Evolutionary conservation across 35 echinoderm and acorn worm genomes (phyloP).

Genomic region (Apostichopus parvimensis): DNA sequence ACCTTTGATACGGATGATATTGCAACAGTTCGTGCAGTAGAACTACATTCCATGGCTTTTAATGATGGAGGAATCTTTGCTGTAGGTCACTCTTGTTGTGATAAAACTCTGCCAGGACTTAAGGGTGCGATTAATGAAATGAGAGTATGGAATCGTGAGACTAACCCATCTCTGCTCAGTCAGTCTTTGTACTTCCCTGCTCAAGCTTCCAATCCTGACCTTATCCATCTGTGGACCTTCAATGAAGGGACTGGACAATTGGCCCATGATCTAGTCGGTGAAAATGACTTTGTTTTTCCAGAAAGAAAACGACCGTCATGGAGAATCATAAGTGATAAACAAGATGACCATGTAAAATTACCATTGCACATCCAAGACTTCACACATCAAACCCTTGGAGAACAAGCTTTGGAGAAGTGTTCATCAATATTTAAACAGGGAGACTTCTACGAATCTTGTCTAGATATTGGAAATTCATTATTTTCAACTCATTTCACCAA

Average conservation of each 20-base stretch:
- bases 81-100: conserved; percentile 37
- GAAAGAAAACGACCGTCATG: conserved; percentile 58
- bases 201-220: conserved; percentile 49
- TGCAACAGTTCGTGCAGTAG: conserved; percentile 65
- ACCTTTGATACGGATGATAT: conserved; percentile 63
- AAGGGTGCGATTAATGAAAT: conserved; percentile 77
- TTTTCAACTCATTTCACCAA: conserved; percentile 66
- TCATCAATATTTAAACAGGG: conserved; percentile 59
- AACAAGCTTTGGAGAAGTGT: conserved; percentile 55
- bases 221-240: conserved; percentile 76
- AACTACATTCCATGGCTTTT: conserved; percentile 42
- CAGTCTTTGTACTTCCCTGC: conserved; percentile 62
- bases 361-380: conserved; percentile 63
- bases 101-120: conserved; percentile 18
- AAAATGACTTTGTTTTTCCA: conserved; percentile 43
- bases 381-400: conserved; percentile 46
- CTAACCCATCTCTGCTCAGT: conserved; percentile 78
- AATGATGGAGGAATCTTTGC: conserved; percentile 40
- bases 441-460: conserved; percentile 35
- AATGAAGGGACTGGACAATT: conserved; percentile 63
- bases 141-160: conserved; percentile 68
- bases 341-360: not conserved
- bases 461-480: conserved; percentile 51
- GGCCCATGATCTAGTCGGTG: conserved; percentile 53
- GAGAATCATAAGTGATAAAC: conserved; percentile 55